A percentile compares a stretch with the other conserved stretches of the same genome.
Conservation (phyloP, 2,888 invertebrate genomes). For the Pyrrhia umbra region DNA sequence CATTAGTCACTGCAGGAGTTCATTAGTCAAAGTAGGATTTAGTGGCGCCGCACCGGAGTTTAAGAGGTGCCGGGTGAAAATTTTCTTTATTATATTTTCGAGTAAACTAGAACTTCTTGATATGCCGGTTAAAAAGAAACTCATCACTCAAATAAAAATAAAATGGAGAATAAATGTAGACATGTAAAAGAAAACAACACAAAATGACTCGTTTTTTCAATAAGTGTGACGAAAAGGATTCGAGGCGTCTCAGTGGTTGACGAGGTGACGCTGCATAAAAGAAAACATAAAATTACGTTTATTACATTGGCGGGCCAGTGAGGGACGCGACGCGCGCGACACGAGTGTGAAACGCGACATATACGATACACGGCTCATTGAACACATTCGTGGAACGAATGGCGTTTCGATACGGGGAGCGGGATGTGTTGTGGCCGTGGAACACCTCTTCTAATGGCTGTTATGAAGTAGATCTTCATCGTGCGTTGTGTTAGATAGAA, state of each 20-base stretch:
- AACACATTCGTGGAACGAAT: slow-evolving; percentile 65
- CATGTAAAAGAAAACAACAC: slow-evolving; percentile 16
- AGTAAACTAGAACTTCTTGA: not conserved
- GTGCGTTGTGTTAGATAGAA: not conserved
- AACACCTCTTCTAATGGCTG: slow-evolving; percentile 19
- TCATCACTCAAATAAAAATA: not conserved
- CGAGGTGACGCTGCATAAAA: slow-evolving; percentile 53
- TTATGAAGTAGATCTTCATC: slow-evolving; percentile 2
- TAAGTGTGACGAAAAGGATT: slow-evolving; percentile 52
- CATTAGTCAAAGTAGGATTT: slow-evolving; percentile 46
- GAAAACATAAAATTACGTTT: slow-evolving; percentile 57
- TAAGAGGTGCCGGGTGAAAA: slow-evolving; percentile 5
- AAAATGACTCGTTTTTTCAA: slow-evolving; percentile 47
- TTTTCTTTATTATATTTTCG: slow-evolving; percentile 1
- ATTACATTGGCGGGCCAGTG: slow-evolving; percentile 49
- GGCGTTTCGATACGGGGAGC: slow-evolving; percentile 41
- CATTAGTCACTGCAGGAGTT: slow-evolving; percentile 56
- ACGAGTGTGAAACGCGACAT: slow-evolving; percentile 52
- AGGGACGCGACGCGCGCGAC: slow-evolving; percentile 26
- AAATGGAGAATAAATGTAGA: not conserved
- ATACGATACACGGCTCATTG: slow-evolving; percentile 61
- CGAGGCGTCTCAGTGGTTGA: slow-evolving; percentile 44
- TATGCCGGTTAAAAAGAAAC: not conserved
- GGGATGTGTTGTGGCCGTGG: slow-evolving; percentile 22
- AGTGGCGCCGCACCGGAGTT: slow-evolving; percentile 19